Percentiles rank a stretch among this genome's conserved stretches.
Evolutionary conservation across 2,113 vertebrate genomes (phyloP).

Genomic region (Otus sunia): DNA sequence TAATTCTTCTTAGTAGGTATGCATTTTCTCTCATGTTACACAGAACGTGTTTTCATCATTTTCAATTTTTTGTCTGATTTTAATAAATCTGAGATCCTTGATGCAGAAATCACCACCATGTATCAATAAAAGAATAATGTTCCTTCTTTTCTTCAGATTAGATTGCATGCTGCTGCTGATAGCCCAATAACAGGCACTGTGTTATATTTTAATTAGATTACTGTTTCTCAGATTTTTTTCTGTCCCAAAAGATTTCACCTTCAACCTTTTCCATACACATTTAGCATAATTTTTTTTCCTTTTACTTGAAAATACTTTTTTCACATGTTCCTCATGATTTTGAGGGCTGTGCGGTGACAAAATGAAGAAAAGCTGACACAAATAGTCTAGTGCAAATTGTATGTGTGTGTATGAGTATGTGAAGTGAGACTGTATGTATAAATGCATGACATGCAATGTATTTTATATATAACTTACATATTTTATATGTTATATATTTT

Average conservation of each 20-base stretch:
- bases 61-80: neutral
- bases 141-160: neutral
- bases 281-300: neutral
- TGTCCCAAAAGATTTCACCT: neutral
- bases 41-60: neutral
- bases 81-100: neutral
- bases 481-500: too few species aligned
- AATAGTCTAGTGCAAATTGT: neutral
- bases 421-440: neutral
- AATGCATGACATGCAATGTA: neutral
- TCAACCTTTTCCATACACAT: neutral
- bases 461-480: neutral
- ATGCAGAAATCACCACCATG: neutral
- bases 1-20: neutral
- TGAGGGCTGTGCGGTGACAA: neutral
- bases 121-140: neutral
- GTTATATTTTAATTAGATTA: neutral
- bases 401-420: neutral
- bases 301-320: neutral
- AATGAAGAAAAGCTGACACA: neutral
- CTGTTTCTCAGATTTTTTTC: neutral
- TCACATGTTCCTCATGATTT: neutral
- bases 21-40: neutral
- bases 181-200: neutral
- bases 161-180: neutral